A percentile compares a stretch with the other conserved stretches of the same genome.
Evolutionary conservation across 2,113 vertebrate genomes (phyloP).

Genomic region (Xiphophorus maculatus): DNA sequence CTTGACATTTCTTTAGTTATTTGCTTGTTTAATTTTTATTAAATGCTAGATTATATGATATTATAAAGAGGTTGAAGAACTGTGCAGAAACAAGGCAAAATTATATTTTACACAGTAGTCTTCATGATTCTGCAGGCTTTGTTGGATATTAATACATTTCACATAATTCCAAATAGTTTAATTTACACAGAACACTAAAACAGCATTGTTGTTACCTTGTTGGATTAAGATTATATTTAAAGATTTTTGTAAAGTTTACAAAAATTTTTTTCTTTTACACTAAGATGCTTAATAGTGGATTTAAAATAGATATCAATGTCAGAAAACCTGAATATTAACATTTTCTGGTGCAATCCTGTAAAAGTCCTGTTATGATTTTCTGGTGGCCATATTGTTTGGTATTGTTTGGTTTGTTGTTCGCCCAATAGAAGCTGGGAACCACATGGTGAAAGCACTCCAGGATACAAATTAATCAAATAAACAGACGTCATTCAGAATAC

Average conservation of each 20-base stretch:
- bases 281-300: background rate
- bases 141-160: too few relatives aligned
- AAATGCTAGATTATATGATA: too few relatives aligned
- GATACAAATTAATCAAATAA: constrained; percentile 10
- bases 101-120: too few relatives aligned
- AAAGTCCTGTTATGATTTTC: background rate
- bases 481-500: background rate
- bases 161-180: too few relatives aligned
- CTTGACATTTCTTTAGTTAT: too few relatives aligned
- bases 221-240: background rate
- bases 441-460: constrained; percentile 10
- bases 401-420: background rate
- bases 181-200: too few relatives aligned
- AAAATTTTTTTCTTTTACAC: background rate
- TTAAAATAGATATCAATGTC: background rate
- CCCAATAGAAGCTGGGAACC: background rate
- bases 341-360: background rate
- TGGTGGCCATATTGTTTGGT: background rate
- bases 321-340: too few relatives aligned
- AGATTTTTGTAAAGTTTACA: background rate
- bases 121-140: too few relatives aligned
- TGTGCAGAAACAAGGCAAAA: too few relatives aligned
- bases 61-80: too few relatives aligned
- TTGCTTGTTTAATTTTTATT: too few relatives aligned
- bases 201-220: too few relatives aligned